phyloP scores from a whole-genome alignment of 2,797 vertebrate species.

The Chromis chromis region DNA sequence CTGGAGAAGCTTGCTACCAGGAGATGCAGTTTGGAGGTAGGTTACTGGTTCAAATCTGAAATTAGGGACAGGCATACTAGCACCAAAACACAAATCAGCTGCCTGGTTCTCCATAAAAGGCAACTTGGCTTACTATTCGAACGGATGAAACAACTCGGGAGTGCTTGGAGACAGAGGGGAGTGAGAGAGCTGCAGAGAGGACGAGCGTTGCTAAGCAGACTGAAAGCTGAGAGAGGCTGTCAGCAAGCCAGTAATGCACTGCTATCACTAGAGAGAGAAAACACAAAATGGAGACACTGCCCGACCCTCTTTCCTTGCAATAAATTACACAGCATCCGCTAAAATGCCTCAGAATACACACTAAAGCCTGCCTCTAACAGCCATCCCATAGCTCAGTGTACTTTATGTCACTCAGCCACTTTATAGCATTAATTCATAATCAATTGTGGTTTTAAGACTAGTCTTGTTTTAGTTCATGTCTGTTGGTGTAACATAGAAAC shows the following conservation, averaged over 20 bases:
- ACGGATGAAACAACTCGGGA: constrained; percentile 61
- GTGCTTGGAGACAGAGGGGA: constrained; percentile 73
- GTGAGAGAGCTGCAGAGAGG: constrained; percentile 72
- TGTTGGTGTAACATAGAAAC: background rate
- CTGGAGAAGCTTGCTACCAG: constrained; percentile 12
- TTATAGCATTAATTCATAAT: background rate
- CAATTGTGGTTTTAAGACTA: constrained; percentile 11
- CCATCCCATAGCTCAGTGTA: background rate
- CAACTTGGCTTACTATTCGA: constrained; percentile 57
- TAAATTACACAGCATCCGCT: constrained; percentile 41
- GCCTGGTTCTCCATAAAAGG: constrained; percentile 49
- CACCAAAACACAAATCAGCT: constrained; percentile 36
- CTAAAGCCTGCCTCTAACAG: constrained; percentile 5
- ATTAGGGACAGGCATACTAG: constrained; percentile 12
- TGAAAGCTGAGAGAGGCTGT: constrained; percentile 76
- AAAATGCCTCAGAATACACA: constrained; percentile 31
- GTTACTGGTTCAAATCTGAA: constrained; percentile 46
- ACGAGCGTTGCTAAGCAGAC: constrained; percentile 82
- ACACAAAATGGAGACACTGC: constrained; percentile 79
- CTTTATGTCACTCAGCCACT: background rate
- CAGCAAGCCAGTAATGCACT: constrained; percentile 74
- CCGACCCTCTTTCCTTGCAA: constrained; percentile 52
- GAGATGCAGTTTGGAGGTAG: constrained; percentile 35
- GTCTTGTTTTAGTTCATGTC: background rate
- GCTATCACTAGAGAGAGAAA: constrained; percentile 68